Conservation (phyloP, 1,140 invertebrate genomes). For the Drosophila lacertosa region DNA sequence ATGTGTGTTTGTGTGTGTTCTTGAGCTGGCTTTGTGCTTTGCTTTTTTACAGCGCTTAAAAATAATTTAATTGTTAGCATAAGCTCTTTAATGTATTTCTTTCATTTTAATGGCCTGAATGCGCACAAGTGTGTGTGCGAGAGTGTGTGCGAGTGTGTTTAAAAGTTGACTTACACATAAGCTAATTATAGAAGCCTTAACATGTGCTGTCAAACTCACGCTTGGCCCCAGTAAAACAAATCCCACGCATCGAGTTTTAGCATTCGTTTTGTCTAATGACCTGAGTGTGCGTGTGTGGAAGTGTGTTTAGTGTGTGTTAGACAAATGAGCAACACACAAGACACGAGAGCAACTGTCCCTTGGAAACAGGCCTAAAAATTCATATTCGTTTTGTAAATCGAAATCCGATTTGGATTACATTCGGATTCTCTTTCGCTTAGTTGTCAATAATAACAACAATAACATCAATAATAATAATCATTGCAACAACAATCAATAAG, state of each 20-base stretch:
- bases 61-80: slow-evolving; percentile 79
- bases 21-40: slow-evolving; percentile 42
- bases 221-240: not conserved
- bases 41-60: slow-evolving; percentile 54
- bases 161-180: slow-evolving; percentile 48
- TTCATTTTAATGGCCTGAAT: slow-evolving; percentile 41
- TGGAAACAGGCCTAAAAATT: too few species aligned
- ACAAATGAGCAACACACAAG: too few species aligned
- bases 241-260: not conserved
- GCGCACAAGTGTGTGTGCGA: not conserved
- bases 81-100: slow-evolving; percentile 70
- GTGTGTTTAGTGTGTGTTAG: too few species aligned
- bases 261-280: slow-evolving; percentile 15
- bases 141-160: slow-evolving; percentile 13
- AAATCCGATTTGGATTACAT: too few species aligned
- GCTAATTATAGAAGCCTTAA: slow-evolving; percentile 56
- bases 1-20: slow-evolving; percentile 20
- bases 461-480: too few species aligned
- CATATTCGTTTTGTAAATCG: too few species aligned
- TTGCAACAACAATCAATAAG: too few species aligned
- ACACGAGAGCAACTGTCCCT: too few species aligned
- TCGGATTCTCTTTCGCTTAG: too few species aligned
- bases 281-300: not conserved
- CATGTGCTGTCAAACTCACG: not conserved
- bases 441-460: too few species aligned